Percentiles rank a stretch among this genome's conserved stretches.
Conservation (phyloP, 1,140 invertebrate species). For the Drosophila tristis region DNA sequence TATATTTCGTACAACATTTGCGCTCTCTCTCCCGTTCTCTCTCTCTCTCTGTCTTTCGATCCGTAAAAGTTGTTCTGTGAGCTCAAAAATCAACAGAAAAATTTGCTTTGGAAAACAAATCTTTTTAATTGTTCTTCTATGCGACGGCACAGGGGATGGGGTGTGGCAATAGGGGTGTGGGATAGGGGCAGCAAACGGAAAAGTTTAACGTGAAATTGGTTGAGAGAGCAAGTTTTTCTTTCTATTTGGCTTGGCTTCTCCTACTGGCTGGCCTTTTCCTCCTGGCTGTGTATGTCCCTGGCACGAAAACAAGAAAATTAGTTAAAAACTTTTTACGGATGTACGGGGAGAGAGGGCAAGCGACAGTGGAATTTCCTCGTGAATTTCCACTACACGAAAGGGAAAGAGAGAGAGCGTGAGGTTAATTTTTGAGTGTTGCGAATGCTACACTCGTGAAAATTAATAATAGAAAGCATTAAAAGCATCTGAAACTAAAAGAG, state of each 20-base stretch:
- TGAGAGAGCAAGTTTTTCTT: slow-evolving; percentile 54
- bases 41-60: background rate
- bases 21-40: background rate
- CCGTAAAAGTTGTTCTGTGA: slow-evolving; percentile 15
- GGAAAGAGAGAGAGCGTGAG: too few relatives aligned
- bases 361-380: too few relatives aligned
- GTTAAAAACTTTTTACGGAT: slow-evolving; percentile 55
- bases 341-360: too few relatives aligned
- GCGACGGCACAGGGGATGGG: slow-evolving; percentile 1
- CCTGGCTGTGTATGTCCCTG: slow-evolving; percentile 17
- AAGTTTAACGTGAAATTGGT: slow-evolving; percentile 61
- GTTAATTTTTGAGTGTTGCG: too few relatives aligned
- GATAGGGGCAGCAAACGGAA: slow-evolving; percentile 1
- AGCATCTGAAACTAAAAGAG: too few relatives aligned
- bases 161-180: too few relatives aligned
- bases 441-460: too few relatives aligned
- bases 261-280: slow-evolving; percentile 10
- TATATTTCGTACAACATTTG: slow-evolving; percentile 8
- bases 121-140: slow-evolving; percentile 68
- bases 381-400: too few relatives aligned
- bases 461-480: too few relatives aligned
- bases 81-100: slow-evolving; percentile 38
- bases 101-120: slow-evolving; percentile 56
- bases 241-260: slow-evolving; percentile 31
- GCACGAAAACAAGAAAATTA: slow-evolving; percentile 74